phyloP scores from a whole-genome alignment of 2,797 vertebrate genomes.

The Furcifer pardalis region DNA sequence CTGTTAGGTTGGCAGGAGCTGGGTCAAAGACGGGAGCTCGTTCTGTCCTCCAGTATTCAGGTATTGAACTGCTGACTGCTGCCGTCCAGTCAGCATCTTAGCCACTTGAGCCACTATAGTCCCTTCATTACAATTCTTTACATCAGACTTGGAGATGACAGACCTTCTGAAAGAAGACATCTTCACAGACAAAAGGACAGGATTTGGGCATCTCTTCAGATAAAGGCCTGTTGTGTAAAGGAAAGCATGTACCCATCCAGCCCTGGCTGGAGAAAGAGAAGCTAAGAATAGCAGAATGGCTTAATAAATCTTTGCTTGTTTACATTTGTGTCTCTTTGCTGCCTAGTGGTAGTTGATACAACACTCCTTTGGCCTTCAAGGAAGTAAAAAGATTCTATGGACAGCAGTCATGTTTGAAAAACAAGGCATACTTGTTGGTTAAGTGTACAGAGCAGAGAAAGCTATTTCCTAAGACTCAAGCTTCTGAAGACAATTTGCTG shows the following conservation, averaged over 20 bases:
- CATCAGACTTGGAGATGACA: too few relatives aligned
- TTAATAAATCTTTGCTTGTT: neutral
- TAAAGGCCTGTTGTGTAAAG: too few relatives aligned
- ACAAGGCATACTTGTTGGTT: neutral
- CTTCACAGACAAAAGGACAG: too few relatives aligned
- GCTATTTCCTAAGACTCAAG: neutral
- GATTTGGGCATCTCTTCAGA: too few relatives aligned
- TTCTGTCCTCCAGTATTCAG: too few relatives aligned
- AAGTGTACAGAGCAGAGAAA: neutral
- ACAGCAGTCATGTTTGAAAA: neutral
- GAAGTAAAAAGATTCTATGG: neutral
- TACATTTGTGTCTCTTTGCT: neutral
- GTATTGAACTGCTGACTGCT: too few relatives aligned
- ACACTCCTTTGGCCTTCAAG: neutral
- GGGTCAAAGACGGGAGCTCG: too few relatives aligned
- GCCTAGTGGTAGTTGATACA: neutral
- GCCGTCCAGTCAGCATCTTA: too few relatives aligned
- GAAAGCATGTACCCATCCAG: neutral
- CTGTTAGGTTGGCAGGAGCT: too few relatives aligned
- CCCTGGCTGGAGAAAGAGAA: neutral
- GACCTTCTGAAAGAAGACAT: too few relatives aligned
- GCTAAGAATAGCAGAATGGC: neutral
- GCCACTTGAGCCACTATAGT: too few relatives aligned
- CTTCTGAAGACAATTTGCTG: neutral
- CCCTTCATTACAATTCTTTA: too few relatives aligned